Evolutionary conservation across 92 coral and sea anemone genomes (phyloP), one percentile per base, ranked within the genome.

Genomic region (Palythoa grandis): DNA sequence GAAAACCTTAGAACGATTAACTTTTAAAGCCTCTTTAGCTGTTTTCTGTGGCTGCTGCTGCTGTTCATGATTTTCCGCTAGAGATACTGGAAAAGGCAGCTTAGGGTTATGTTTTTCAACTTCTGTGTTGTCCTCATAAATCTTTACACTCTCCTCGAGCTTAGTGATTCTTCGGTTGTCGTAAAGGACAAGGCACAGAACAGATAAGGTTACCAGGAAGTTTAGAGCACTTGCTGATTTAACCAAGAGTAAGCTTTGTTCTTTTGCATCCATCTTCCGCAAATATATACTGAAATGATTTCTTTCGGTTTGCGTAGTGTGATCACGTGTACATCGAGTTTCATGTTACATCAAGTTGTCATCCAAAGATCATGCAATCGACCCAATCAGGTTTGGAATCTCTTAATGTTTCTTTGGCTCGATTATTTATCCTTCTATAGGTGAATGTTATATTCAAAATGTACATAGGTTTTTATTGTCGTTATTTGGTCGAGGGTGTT

Each of bases 181-280:
- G 35, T 74, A 74, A 12, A 74, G 6, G 17, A 50, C 8, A 4
- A 52, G 24, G 54, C 78, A 47, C 17, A 74, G 14, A 74, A 74
- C 5, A 12, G 78, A 10, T 20, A 74, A 50, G 25, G 40, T 73
- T 14, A 73, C 11, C 17, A 73, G 78, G 11, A 52, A 72, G 22
- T 72, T 72, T 29, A 43, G 4, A 72, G 76, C 20, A 16, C 52
- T 72, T 72, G 76, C 76, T 11, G 76, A 72, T 73, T 73, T 73
- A 11, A 73, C 8, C 54, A 73, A 22, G 54, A 73, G 38, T 6
- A 73, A 17, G 16, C 23, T 40, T 73, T 47, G 56, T 3, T 14
- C 56, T 73, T 73, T 73, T 20, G 15, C 56, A 7, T 73, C 77
- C 77, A 73, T 73, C 10, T n/a, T 48, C 6, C 6, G 47, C 6